Conservation (phyloP, 2,888 invertebrate species). For the Molanna angustata region DNA sequence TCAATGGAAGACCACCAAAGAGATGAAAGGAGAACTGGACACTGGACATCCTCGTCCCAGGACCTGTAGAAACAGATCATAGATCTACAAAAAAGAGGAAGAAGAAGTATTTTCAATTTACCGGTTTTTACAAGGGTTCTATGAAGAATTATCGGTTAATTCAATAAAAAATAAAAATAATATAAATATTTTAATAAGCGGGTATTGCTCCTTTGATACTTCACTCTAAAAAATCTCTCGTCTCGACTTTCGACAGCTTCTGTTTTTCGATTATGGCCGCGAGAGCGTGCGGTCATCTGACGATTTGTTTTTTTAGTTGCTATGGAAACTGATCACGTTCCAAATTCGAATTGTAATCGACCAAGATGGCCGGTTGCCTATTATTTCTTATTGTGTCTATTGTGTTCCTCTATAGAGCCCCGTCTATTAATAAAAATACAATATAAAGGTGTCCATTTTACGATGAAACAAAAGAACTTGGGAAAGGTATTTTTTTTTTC, state of each 20-base stretch:
- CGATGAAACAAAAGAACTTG: background rate
- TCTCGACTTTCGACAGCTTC: constrained; percentile 22
- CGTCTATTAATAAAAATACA: background rate
- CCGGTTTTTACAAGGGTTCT: too few relatives aligned
- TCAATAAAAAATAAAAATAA: too few relatives aligned
- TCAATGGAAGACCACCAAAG: too few relatives aligned
- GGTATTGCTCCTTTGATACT: too few relatives aligned
- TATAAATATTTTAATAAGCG: too few relatives aligned
- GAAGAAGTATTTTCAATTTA: too few relatives aligned
- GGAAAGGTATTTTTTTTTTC: constrained; percentile 5
- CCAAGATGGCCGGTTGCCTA: constrained; percentile 30
- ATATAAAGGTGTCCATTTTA: background rate
- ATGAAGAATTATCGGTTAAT: too few relatives aligned
- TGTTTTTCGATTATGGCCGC: constrained; percentile 26
- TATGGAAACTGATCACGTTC: constrained; percentile 48
- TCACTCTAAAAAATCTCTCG: too few relatives aligned
- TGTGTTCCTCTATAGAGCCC: constrained; percentile 28
- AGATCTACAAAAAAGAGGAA: too few relatives aligned
- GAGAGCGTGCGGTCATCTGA: constrained; percentile 29
- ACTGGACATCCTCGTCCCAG: too few relatives aligned
- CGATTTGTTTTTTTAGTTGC: constrained; percentile 27
- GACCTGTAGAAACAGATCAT: too few relatives aligned
- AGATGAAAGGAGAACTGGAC: too few relatives aligned
- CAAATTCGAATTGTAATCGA: constrained; percentile 49
- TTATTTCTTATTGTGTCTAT: constrained; percentile 32